Evolutionary conservation across 2,113 vertebrate species (phyloP).

Genomic region (Climacteris rufus): DNA sequence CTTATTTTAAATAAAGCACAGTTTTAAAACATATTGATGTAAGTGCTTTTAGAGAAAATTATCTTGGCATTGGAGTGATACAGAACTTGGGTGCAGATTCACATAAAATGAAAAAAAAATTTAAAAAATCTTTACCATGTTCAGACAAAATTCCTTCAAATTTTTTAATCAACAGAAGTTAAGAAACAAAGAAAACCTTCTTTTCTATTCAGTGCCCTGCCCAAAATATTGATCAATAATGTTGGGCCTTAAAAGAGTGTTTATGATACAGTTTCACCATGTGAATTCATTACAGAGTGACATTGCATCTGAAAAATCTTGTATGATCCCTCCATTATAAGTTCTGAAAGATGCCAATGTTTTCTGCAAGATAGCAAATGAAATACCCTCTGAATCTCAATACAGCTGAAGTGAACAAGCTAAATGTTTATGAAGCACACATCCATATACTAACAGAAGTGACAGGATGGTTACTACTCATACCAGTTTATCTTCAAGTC

Average conservation of each 20-base stretch:
- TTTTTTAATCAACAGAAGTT: neutral
- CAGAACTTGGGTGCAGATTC: neutral
- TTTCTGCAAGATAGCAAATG: neutral
- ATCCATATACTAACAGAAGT: neutral
- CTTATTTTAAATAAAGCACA: neutral
- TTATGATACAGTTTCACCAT: neutral
- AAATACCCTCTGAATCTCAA: neutral
- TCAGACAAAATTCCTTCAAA: neutral
- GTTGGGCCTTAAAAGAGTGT: neutral
- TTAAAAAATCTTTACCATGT: neutral
- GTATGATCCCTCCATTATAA: neutral
- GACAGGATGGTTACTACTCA: neutral
- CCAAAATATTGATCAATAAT: neutral
- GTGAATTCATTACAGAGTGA: neutral
- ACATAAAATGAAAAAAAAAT: neutral
- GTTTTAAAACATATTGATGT: neutral
- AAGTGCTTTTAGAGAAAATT: neutral
- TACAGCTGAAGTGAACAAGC: neutral
- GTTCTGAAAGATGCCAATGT: neutral
- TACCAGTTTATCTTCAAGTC: neutral
- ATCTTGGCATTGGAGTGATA: neutral
- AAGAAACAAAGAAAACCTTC: neutral
- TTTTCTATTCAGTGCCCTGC: neutral
- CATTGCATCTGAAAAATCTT: neutral
- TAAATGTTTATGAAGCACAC: accelerated